These are phyloP conservation scores for Ylistrum balloti DNA, from an alignment of 1,140 invertebrate species.

Conservation along the genomic window DNA sequence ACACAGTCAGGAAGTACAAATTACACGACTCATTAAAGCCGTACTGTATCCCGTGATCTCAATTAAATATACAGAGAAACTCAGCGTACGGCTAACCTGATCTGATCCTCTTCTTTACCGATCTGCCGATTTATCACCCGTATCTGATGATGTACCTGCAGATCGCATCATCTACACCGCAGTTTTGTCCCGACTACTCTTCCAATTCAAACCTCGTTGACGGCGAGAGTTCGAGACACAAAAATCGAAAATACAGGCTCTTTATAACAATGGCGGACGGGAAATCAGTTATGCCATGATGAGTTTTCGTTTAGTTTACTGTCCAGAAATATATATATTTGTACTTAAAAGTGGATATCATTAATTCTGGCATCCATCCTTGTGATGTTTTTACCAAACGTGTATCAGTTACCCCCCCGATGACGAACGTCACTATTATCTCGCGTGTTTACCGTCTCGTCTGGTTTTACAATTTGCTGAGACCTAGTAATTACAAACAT, in stretches of 20 bases:
- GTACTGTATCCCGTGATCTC: neutral
- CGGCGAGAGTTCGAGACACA: constrained; percentile 14
- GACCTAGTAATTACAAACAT: constrained; percentile 1
- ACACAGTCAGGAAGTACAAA: neutral
- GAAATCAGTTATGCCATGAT: neutral
- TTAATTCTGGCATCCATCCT: constrained; percentile 19
- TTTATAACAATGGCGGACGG: neutral
- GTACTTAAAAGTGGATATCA: constrained; percentile 40
- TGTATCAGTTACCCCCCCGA: neutral
- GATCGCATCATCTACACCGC: neutral
- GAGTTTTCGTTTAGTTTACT: neutral
- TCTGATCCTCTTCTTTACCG: neutral
- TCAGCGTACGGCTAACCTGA: neutral
- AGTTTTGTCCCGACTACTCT: neutral
- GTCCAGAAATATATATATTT: neutral
- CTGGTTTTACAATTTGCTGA: constrained; percentile 10
- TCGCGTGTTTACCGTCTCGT: neutral
- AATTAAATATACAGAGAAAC: constrained; percentile 29
- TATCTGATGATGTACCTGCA: constrained; percentile 32
- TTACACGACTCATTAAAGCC: neutral
- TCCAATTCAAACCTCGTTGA: neutral
- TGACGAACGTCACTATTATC: constrained; percentile 5
- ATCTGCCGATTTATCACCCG: neutral
- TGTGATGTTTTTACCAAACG: neutral
- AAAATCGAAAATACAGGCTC: neutral